phyloP scores from a whole-genome alignment of 1,140 invertebrate genomes.

The Bombyx mandarina region DNA sequence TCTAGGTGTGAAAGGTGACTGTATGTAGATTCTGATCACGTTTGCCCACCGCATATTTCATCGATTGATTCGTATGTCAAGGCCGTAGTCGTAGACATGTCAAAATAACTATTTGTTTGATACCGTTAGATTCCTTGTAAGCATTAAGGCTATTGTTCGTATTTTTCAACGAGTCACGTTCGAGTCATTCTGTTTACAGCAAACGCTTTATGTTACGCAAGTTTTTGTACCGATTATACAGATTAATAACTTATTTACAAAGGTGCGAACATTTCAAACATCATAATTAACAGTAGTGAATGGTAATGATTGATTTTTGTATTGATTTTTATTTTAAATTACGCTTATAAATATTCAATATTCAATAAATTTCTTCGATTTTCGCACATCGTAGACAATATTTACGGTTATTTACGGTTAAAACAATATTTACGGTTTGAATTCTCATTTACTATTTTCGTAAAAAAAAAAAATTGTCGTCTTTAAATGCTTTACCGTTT shows the following conservation, averaged over 20 bases:
- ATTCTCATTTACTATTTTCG: no score
- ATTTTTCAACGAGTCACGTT: conserved; percentile 38
- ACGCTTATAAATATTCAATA: conserved; percentile 18
- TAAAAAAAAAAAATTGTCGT: no score
- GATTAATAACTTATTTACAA: conserved; percentile 11
- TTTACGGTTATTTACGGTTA: no score
- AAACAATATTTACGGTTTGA: no score
- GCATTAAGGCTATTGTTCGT: conserved; percentile 33
- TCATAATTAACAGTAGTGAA: conserved; percentile 14
- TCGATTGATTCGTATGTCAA: conserved; percentile 48
- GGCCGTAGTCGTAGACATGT: conserved; percentile 45
- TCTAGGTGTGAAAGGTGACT: conserved; percentile 51
- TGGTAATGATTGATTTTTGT: conserved; percentile 10
- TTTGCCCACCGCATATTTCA: conserved; percentile 21
- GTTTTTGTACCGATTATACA: no score
- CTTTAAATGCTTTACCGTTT: no score
- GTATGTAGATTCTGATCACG: conserved; percentile 58
- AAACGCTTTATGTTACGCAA: no score
- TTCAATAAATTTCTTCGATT: conserved; percentile 20
- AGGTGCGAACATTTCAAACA: conserved; percentile 19
- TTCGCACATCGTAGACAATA: no score
- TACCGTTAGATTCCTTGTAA: conserved; percentile 22
- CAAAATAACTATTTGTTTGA: conserved; percentile 35
- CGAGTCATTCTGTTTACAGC: conserved; percentile 1
- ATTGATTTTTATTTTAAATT: conserved; percentile 7